phyloP scores from a whole-genome alignment of 2,888 invertebrate genomes.

The Sclerodermus sp. region DNA sequence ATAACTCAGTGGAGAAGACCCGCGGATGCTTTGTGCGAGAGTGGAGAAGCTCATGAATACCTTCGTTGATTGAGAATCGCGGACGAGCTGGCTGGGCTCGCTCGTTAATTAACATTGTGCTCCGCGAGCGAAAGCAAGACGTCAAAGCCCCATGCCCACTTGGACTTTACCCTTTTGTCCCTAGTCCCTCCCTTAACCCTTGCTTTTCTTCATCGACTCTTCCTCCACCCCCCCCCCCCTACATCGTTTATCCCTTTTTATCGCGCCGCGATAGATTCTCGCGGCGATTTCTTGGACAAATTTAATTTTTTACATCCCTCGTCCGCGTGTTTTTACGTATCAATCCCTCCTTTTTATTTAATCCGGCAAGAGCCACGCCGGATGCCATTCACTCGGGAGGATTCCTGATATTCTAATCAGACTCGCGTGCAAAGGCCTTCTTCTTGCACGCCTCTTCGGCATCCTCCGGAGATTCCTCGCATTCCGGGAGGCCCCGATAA shows the following conservation, averaged over 20 bases:
- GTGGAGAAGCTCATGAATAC: conserved; percentile 41
- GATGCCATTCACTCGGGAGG: too few species aligned
- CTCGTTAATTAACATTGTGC: conserved; percentile 54
- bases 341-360: not conserved
- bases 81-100: conserved; percentile 30
- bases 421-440: too few species aligned
- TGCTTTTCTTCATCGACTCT: too few species aligned
- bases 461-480: conserved; percentile 15
- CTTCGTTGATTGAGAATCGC: conserved; percentile 50
- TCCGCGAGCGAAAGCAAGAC: conserved; percentile 45
- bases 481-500: conserved; percentile 30
- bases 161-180: too few species aligned
- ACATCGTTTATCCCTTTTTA: conserved; percentile 47
- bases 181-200: too few species aligned
- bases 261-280: conserved; percentile 34
- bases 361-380: too few species aligned
- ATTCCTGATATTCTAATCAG: too few species aligned
- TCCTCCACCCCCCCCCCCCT: conserved; percentile 43
- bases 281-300: conserved; percentile 1
- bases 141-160: conserved; percentile 34
- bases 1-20: conserved; percentile 11
- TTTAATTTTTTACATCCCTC: not conserved
- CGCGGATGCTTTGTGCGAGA: conserved; percentile 30
- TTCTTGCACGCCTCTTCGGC: not conserved
- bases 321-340: too few species aligned